Conservation (phyloP, 1,140 invertebrate genomes). For the Phenacoccus solenopsis region DNA sequence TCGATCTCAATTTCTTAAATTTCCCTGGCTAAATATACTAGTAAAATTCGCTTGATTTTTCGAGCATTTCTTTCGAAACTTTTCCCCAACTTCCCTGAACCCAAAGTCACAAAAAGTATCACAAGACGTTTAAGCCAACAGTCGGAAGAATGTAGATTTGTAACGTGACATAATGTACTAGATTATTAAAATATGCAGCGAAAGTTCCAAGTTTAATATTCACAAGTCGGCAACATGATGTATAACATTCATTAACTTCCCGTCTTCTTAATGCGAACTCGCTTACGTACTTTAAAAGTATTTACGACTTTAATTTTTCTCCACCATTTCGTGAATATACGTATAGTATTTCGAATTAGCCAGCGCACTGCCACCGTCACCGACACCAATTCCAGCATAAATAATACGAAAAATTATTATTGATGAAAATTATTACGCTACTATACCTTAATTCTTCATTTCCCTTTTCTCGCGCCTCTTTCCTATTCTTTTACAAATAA, state of each 20-base stretch:
- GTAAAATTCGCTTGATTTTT: no score
- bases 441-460: neutral
- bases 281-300: neutral
- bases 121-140: no score
- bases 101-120: no score
- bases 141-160: neutral
- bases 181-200: neutral
- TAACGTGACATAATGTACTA: neutral
- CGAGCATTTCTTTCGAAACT: no score
- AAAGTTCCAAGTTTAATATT: neutral
- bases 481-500: no score
- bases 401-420: neutral
- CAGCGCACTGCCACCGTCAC: neutral
- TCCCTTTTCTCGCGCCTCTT: neutral
- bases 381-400: neutral
- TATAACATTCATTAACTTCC: neutral
- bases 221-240: neutral
- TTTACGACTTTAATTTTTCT: conserved; percentile 3
- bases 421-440: conserved; percentile 4
- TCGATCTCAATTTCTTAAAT: no score
- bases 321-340: neutral
- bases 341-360: neutral
- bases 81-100: no score
- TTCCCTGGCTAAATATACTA: no score
- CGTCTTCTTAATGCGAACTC: neutral